Evolutionary conservation across 2,113 vertebrate genomes (phyloP).

Genomic region (Bagarius yarrelli): DNA sequence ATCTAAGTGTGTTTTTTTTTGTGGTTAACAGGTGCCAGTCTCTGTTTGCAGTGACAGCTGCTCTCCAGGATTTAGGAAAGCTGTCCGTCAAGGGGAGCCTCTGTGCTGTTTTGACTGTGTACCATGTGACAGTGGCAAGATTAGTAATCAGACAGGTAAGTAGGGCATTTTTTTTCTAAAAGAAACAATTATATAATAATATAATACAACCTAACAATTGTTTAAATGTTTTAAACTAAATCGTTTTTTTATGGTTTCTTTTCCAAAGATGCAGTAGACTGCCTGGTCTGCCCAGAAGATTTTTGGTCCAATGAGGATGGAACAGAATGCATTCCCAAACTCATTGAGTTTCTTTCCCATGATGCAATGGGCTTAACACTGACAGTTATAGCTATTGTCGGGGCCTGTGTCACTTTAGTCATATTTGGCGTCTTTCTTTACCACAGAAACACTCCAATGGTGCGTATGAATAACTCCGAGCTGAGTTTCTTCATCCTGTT

Average conservation of each 20-base stretch:
- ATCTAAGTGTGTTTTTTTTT: not conserved
- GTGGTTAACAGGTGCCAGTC: conserved; percentile 61
- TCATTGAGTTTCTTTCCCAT: conserved; percentile 55
- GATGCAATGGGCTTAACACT: conserved; percentile 56
- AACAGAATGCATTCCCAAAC: conserved; percentile 52
- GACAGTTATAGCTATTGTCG: conserved; percentile 50
- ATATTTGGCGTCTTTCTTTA: conserved; percentile 53
- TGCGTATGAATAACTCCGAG: conserved; percentile 57
- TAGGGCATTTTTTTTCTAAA: too few species aligned
- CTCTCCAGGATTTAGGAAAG: conserved; percentile 71
- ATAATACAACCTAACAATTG: not conserved
- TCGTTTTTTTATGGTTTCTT: not conserved
- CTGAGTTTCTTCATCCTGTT: conserved; percentile 60
- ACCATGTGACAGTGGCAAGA: conserved; percentile 74
- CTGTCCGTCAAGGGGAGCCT: conserved; percentile 72
- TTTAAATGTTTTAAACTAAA: not conserved
- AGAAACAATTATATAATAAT: too few species aligned
- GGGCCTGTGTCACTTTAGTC: conserved; percentile 46
- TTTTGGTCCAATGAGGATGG: conserved; percentile 53
- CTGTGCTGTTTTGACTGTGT: conserved; percentile 79
- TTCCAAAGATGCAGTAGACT: conserved; percentile 55
- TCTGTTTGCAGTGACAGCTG: conserved; percentile 74
- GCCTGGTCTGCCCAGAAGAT: conserved; percentile 51
- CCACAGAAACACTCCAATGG: conserved; percentile 55
- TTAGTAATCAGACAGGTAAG: conserved; percentile 75